Evolutionary conservation across 2,888 invertebrate species (phyloP).

Genomic region (Synanthedon myopaeformis): DNA sequence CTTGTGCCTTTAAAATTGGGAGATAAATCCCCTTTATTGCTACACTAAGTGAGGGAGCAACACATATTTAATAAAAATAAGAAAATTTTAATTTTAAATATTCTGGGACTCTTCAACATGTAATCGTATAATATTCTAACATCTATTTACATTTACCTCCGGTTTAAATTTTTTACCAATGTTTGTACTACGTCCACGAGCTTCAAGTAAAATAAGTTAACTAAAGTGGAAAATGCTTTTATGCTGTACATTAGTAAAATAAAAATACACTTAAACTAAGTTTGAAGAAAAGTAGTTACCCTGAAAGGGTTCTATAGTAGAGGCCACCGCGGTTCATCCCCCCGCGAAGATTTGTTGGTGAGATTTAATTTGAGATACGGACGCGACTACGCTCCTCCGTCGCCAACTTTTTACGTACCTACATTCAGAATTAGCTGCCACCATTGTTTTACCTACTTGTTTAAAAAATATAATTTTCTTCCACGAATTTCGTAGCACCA

Average conservation of each 20-base stretch:
- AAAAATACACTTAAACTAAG: background rate
- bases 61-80: no score
- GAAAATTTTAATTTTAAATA: no score
- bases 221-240: no score
- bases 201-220: no score
- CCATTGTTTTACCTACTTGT: constrained; percentile 21
- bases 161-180: no score
- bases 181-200: no score
- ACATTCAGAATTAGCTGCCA: constrained; percentile 37
- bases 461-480: constrained; percentile 5
- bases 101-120: no score
- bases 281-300: background rate
- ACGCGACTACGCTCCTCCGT: constrained; percentile 46
- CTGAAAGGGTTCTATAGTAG: constrained; percentile 1
- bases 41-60: no score
- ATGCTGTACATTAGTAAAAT: background rate
- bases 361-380: constrained; percentile 69
- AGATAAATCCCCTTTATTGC: no score
- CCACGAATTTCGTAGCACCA: background rate
- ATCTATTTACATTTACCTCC: no score
- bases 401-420: constrained; percentile 52
- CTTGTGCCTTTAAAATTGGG: no score
- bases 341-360: constrained; percentile 59
- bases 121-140: no score
- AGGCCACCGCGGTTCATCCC: constrained; percentile 30